Base-by-base conservation (phyloP, 35 echinoderm and acorn worm genomes). In the Strongylocentrotus purpuratus region DNA sequence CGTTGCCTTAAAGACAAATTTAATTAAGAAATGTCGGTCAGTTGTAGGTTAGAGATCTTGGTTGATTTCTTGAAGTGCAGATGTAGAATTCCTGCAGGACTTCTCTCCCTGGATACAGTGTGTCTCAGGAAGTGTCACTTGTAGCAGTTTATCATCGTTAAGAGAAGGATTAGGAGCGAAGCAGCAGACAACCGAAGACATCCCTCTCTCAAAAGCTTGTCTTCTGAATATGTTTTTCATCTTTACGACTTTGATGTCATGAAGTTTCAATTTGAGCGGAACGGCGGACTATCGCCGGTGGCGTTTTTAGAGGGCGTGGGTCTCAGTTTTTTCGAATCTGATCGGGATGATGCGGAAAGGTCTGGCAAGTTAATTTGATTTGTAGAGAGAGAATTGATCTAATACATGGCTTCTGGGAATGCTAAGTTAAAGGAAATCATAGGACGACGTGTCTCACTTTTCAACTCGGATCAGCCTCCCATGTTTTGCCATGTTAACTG, bases 321-420 rank as follows among this genome's bases (percentile, higher is more conserved):
- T 58, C 91, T 93, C 91, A 58, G n/a, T 93, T 93, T 93, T 93
- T 33, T 48, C 87, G 91, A 93, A 93, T 93, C 91, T 46, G 48
- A 93, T 93, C 91, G 48, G 87, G 91, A 48, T 93, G 91, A 93
- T 93, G n/a, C 48, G 46, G 91, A 93, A 50, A 47, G 91, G 91
- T 93, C 91, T 93, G 91, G 91, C 91, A 31, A 93, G 91, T 58
- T 93, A 93, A 93, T 93, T 93, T 58, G 48, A 93, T 93, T 93
- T 93, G 91, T 93, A 46, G 91, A 50, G 91, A 93, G 33, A 93
- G 91, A 93, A 93, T 93, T 93, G 91, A 47, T 93, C 91, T 93
- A 93, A 93, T 93, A 46, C 91, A 93, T 93, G 45, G 46, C 91
- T 93, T 93, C 91, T 93, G 48, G 46, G 91, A 50, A 58, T 93